Base-by-base conservation (phyloP, 1,140 invertebrate genomes). In the Eulimnadia texana region DNA sequence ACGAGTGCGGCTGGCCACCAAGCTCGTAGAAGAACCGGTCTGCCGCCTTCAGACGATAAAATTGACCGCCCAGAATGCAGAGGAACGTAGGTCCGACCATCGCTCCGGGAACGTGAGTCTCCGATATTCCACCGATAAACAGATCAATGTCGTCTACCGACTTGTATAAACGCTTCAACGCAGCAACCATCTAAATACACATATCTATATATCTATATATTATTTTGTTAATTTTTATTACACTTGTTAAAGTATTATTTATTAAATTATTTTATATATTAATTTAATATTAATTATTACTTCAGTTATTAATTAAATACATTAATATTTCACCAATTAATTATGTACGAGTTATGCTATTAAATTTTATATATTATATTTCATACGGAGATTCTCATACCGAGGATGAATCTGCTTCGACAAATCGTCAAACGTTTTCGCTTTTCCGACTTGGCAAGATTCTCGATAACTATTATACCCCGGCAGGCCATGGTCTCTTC, bases 391-490 rank as follows among this genome's bases (percentile, higher is more conserved):
- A n/a, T n/a, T n/a, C n/a, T n/a, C n/a, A n/a, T n/a, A n/a, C n/a
- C n/a, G 72, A 22, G 69, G 65, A 50, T 79, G 78, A 29, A 92
- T 88, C n/a, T 82, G 79, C 66, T 91, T 86, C 0, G 69, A 66
- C 66, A 90, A 86, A 52, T 90, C 88, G 16, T 81, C 68, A 76
- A 89, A 94, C 2, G 70, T 77, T 2, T 76, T 72, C 0, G 88
- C 87, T 65, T 80, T 79, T 0, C 77, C 76, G 0, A 95, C 71
- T 2, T 86, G 85, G 22, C 72, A 72, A 79, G 84, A 62, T 56
- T 73, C 66, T 25, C 76, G 56, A 68, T 72, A 76, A 16, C 70
- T 67, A 56, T 72, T 76, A 64, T 79, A 78, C 9, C 68, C 65
- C 19, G 72, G 73, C 13, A 76, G 66, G 27, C 76, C 76, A 71